phyloP scores from a whole-genome alignment of 2,113 vertebrate species.

The Cheilinus undulatus region DNA sequence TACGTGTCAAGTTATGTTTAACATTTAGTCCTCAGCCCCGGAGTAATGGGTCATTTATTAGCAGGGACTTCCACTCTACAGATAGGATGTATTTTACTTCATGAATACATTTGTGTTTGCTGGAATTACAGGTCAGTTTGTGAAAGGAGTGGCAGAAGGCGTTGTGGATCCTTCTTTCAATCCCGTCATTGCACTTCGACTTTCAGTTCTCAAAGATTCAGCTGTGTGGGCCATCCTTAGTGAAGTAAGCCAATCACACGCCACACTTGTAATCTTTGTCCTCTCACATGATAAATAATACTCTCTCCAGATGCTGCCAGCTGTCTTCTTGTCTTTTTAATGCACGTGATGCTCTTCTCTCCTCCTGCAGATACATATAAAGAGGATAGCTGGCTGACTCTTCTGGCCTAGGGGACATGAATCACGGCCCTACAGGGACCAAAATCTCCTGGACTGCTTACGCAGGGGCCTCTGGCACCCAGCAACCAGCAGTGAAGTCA shows the following conservation, averaged over 20 bases:
- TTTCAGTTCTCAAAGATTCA: conserved; percentile 93
- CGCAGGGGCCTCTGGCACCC: conserved; percentile 64
- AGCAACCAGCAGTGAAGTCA: conserved; percentile 72
- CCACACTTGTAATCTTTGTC: not conserved
- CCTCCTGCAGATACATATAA: conserved; percentile 95
- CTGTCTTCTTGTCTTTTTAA: not conserved
- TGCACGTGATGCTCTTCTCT: conserved; percentile 58
- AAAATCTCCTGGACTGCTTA: conserved; percentile 66
- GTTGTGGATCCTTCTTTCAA: conserved; percentile 90
- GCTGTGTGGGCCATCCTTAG: conserved; percentile 97
- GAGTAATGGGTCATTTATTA: not conserved
- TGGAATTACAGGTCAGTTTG: conserved; percentile 89
- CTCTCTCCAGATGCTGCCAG: not conserved
- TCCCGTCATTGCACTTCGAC: conserved; percentile 91
- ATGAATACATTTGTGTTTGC: not conserved
- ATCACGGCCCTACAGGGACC: conserved; percentile 60
- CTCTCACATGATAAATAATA: not conserved
- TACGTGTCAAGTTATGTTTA: not conserved
- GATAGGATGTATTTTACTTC: not conserved
- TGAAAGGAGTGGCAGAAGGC: conserved; percentile 92
- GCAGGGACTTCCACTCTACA: no score
- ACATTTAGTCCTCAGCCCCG: not conserved
- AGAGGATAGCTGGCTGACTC: conserved; percentile 90
- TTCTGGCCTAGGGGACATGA: conserved; percentile 43
- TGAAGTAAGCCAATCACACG: conserved; percentile 85